Base-by-base conservation (phyloP, 1,140 invertebrate species). In the Maniola jurtina region DNA sequence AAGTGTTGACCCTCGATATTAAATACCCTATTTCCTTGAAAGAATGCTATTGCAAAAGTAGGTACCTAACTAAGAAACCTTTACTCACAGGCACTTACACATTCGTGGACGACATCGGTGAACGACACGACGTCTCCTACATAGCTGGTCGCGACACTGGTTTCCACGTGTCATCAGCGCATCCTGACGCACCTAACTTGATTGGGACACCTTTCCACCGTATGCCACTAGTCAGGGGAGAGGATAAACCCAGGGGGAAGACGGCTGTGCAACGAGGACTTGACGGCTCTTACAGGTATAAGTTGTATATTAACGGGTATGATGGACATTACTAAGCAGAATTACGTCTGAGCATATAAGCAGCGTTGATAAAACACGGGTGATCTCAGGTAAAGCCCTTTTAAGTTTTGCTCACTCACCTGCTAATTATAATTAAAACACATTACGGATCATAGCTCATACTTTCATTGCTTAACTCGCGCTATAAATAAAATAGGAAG, bases 111-210 rank as follows among this genome's bases (percentile, higher is more conserved):
- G 94, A 95, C 68, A 92, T 94, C 34, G 95, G 95, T 1, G 94
- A 95, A 75, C 84, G 93, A 1, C 94, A 95, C 77, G 94, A 94
- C 71, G 94, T 95, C 0, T 92, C 94, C 6, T 95, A 94, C 84
- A 93, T 94, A 16, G 95, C 95, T 0, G 94, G 94, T 0, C 92
- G 94, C 52, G 92, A 93, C 48, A 95, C 93, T 0, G 95, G 95
- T 2, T 95, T 95, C 77, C 93, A 94, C 77, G 94, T 95, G 1
- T 94, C 93, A 55, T 94, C 94, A 55, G 91, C 94, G 2, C 92
- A 93, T 72, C 95, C 95, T 0, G 95, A 95, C 71, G 93, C 92
- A 8, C 91, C 92, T 0, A 81, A 83, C 52, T 76, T 91, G n/a
- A 92, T 92, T 50, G 92, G 92, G 3, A 87, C 91, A 0, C 82